phyloP scores from a whole-genome alignment of 2,113 vertebrate species.

The Vanacampus margaritifer region DNA sequence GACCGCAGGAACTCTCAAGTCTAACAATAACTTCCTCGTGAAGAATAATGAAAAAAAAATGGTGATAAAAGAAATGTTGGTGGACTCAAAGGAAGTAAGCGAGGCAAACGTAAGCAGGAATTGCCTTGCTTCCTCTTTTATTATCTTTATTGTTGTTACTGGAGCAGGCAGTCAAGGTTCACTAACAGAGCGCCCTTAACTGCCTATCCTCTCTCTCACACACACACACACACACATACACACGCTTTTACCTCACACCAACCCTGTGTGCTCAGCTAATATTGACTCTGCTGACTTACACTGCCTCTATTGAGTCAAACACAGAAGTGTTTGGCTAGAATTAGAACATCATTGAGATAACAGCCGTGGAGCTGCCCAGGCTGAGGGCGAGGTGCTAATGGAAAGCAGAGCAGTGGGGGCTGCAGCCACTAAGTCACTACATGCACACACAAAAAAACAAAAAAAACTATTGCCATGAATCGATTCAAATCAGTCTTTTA shows the following conservation, averaged over 20 bases:
- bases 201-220: conserved; percentile 47
- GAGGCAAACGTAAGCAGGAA: conserved; percentile 49
- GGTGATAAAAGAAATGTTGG: conserved; percentile 23
- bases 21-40: background rate
- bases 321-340: conserved; percentile 80
- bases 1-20: background rate
- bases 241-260: conserved; percentile 72
- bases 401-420: conserved; percentile 51
- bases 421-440: conserved; percentile 7
- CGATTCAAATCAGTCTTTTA: no score
- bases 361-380: conserved; percentile 69
- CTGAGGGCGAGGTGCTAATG: conserved; percentile 53
- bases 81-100: conserved; percentile 46
- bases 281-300: conserved; percentile 89
- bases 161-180: conserved; percentile 65
- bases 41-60: background rate
- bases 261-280: conserved; percentile 89
- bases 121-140: conserved; percentile 53
- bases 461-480: background rate
- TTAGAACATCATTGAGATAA: conserved; percentile 82
- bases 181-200: conserved; percentile 54
- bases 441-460: background rate
- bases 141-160: conserved; percentile 64
- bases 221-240: conserved; percentile 45
- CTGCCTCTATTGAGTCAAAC: conserved; percentile 85